Conservation (phyloP, 2,113 vertebrate genomes). For the Colius striatus region DNA sequence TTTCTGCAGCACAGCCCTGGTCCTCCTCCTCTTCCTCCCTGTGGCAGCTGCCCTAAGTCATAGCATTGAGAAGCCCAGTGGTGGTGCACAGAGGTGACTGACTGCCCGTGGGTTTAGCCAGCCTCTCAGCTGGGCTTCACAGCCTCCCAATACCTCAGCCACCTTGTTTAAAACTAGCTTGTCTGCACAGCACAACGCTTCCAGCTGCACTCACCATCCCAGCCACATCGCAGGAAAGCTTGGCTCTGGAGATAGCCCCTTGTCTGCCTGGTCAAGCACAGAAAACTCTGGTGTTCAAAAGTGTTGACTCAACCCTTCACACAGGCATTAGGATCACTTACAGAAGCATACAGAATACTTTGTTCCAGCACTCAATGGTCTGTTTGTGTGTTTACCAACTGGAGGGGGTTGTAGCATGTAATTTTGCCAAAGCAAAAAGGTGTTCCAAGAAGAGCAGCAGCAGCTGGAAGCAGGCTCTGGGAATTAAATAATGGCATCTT, state of each 20-base stretch:
- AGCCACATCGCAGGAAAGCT: fast-evolving
- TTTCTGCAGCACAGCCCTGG: not conserved
- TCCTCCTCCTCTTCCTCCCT: not conserved
- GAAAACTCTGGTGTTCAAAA: not conserved
- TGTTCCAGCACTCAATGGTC: not conserved
- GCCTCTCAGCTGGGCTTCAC: not conserved
- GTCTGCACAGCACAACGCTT: not conserved
- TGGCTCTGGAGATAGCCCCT: not conserved
- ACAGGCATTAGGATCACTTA: not conserved
- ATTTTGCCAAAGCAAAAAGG: constrained; percentile 44
- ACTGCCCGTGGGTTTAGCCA: not conserved
- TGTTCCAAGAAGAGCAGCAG: constrained; percentile 59
- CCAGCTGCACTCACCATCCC: not conserved
- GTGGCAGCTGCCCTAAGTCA: fast-evolving
- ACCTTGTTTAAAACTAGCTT: not conserved
- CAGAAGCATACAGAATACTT: constrained; percentile 36
- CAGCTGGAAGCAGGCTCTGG: constrained; percentile 46
- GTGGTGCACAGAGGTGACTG: fast-evolving
- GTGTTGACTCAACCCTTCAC: not conserved
- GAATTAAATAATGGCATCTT: constrained; percentile 63
- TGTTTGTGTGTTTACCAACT: constrained; percentile 65
- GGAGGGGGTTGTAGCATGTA: not conserved
- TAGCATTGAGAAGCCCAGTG: not conserved
- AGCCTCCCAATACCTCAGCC: not conserved
- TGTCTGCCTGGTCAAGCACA: not conserved